Evolutionary conservation across 1,140 invertebrate species (phyloP), one percentile per base, ranked within the genome.

Genomic region (Drosophila jambulina): DNA sequence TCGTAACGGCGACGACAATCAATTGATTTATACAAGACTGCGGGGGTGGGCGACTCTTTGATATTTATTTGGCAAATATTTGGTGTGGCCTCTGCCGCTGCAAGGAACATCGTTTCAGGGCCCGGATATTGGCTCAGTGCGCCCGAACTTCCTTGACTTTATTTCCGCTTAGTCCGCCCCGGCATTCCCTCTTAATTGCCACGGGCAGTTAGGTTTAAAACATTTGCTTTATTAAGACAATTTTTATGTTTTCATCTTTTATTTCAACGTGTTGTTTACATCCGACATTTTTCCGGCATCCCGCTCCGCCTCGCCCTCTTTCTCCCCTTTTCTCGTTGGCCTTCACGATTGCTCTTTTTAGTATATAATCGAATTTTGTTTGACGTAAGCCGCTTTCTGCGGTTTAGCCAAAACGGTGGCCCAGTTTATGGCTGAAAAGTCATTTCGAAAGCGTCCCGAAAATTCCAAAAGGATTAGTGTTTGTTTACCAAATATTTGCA

Each of bases 11-110:
- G 65, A 74, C 80, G 77, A 77, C 78, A 87, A 87, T 78, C 84
- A 87, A 88, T 87, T 83, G 84, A 87, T 87, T 88, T 83, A 88
- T 88, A 54, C 71, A 78, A 78, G 60, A 43, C 80, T 38, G 38
- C 23, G 13, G 7, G 67, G 40, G 43, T 25, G 58, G 32, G n/a
- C 9, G 42, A 65, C 67, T 54, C 60, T 67, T 67, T 75, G 74
- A 80, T 88, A 84, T 87, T 88, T 80, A 84, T 80, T 88, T 84
- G 68, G 49, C 59, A 88, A 88, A 88, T 88, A 88, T 88, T 90
- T 90, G 78, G 21, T 56, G 59, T 43, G 75, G 80, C 75, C 72
- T 59, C 45, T 54, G 68, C 53, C 59, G 64, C 53, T 74, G 51
- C 76, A 57, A 51, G 48, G 40, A 32, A 71, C 68, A 70, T 74